Evolutionary conservation across 2,888 invertebrate species (phyloP), one percentile per base, ranked within the genome.

Genomic region (Timema podura): DNA sequence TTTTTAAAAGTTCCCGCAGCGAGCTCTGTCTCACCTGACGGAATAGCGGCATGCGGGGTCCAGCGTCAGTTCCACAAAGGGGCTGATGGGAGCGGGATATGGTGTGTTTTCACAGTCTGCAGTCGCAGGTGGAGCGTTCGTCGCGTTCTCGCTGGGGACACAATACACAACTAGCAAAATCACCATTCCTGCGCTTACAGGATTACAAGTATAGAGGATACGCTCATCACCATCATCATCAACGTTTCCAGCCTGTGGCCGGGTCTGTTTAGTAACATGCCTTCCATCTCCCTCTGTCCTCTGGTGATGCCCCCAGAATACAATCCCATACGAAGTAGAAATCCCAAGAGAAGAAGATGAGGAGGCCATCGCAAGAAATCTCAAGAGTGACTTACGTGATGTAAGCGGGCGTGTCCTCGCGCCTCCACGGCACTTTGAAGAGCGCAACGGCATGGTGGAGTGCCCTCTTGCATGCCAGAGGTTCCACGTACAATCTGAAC

Each of bases 1-100:
- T 30, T 30, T 30, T 30, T 30, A 30, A 30, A 30, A 30, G 30
- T 30, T 30, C 30, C 30, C 30, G 30, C 30, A 30, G 3, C 30
- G 30, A 30, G 30, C 30, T 30, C 30, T 3, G 3, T 30, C 30
- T 30, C 30, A 89, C 89, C 87, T 88, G 57, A 91, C 83, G 68
- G 82, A 84, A 77, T 89, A 92, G n/a, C 85, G 85, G 77, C 92
- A 93, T 57, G 84, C 82, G 6, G 92, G 89, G 78, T 92, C 91
- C 75, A 92, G 81, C 67, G 87, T 84, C 16, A 93, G 76, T 67
- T 85, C 85, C 5, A 92, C 79, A 75, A 81, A 82, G 0, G 87
- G 85, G 0, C 83, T 80, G 72, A 82, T 76, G 0, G 80, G 76
- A 59, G 78, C 77, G 81, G 79, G 47, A 82, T 82, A 45, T 77